Evolutionary conservation across 2,888 invertebrate species (phyloP).

Genomic region (Mythimna lalbum): DNA sequence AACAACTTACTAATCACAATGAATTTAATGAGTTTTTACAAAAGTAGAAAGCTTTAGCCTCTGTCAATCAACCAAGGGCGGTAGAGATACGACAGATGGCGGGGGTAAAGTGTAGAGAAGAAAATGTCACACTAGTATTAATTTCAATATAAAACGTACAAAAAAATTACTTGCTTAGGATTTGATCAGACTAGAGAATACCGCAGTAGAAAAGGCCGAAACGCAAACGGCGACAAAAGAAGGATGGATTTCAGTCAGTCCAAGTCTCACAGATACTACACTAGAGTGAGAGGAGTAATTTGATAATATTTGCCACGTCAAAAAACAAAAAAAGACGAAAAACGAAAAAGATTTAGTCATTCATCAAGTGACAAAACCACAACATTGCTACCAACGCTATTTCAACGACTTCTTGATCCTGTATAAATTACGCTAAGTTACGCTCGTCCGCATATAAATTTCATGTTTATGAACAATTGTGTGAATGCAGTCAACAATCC

Average conservation of each 20-base stretch:
- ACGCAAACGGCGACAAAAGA: too few relatives aligned
- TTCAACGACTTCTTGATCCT: background rate
- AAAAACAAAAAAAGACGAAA: too few relatives aligned
- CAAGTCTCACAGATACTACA: too few relatives aligned
- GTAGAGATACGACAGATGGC: background rate
- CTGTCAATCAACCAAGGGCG: background rate
- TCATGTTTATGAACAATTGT: slow-evolving; percentile 10
- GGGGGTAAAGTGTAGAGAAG: background rate
- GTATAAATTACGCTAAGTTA: slow-evolving; percentile 8
- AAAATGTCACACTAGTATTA: background rate
- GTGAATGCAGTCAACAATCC: slow-evolving; percentile 7
- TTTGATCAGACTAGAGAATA: background rate
- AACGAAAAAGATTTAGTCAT: background rate
- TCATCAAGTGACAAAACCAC: background rate
- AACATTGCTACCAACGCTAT: background rate
- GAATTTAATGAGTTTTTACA: too few relatives aligned
- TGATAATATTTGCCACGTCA: too few relatives aligned
- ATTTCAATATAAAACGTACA: background rate
- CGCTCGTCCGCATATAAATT: background rate
- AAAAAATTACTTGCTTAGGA: background rate
- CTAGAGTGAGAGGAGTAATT: too few relatives aligned
- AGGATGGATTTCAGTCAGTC: too few relatives aligned
- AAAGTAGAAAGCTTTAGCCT: too few relatives aligned
- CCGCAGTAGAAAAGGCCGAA: too few relatives aligned
- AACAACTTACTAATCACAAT: too few relatives aligned